Base-by-base conservation (phyloP, 2,888 invertebrate species). In the Phortica okadai region DNA sequence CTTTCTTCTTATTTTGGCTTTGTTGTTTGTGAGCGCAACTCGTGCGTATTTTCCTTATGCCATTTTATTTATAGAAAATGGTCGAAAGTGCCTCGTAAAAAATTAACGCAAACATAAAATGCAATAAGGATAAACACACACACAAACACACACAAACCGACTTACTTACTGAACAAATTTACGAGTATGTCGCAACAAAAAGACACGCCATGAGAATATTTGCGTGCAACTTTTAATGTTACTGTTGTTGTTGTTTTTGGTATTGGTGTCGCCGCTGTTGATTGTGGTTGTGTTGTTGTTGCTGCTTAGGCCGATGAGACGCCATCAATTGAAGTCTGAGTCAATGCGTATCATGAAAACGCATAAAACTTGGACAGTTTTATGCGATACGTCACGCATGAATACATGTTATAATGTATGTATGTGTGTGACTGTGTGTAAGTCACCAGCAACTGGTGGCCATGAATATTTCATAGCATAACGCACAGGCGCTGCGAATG, bases 81-180 rank as follows among this genome's bases (percentile, higher is more conserved):
- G 81, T 83, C 45, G 50, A 69, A 45, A 69, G 14, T 21, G 44
- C 45, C 10, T 45, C 83, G 88, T 85, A 85, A 85, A 85, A 85
- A 88, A 85, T 85, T 85, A 85, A 88, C 84, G 78, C 81, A 83
- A 86, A 86, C 88, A 85, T 88, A 84, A 85, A 85, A 85, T 85
- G 88, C 88, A 88, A 88, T 86, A 69, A 69, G 44, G 44, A 56
- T 50, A 50, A 58, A 33, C 59, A 62, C 70, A 75, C 42, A n/a
- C 45, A 66, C 44, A 73, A 0, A 56, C 14, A 72, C n/a, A 45
- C 33, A 50, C 50, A 21, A 21, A 21, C 21, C 21, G 21, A 42
- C 44, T 33, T 14, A 66, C 44, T 33, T n/a, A 62, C 25, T 16
- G 10, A 25, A 62, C 21, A 62, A 62, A 62, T 62, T 62, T 62